Base-by-base conservation (phyloP, 2,888 invertebrate genomes). In the Boloria euphrosyne region DNA sequence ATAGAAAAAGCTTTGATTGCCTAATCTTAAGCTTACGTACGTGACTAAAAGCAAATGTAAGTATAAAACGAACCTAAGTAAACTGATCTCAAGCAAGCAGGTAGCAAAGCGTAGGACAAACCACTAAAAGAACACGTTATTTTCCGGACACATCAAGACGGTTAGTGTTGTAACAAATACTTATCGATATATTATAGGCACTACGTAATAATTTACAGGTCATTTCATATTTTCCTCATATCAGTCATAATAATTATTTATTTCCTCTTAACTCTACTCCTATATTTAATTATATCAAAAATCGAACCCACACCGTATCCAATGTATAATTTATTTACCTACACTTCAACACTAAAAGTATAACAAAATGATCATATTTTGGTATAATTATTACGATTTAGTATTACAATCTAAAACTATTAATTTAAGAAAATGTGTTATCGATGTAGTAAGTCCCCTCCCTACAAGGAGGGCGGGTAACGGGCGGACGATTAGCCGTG, bases 111-210 rank as follows among this genome's bases (percentile, higher is more conserved):
- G 82, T 81, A 83, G 80, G 84, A 86, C 85, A 83, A 85, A 87
- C 86, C 84, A 87, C 87, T 86, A 88, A 88, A 86, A 87, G 86
- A 87, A 87, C 86, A 87, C 85, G 85, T 86, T 86, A 88, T 84
- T 84, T 82, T 76, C 80, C 76, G 81, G 83, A 84, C 84, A 83
- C 83, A 81, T 85, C 82, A 83, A 80, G 83, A 82, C 80, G 75
- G 69, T 47, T 83, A 84, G 83, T 73, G 87, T 31, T 77, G 82
- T 38, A 70, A 59, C 13, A 7, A 27, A 27, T 17, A 67, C 63
- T 61, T 75, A 74, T 78, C 78, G 78, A 80, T 78, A 55, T 53
- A 18, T 50, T 50, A 17, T 4, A 16, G 14, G 14, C 13, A 47
- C 16, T 50, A 13, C 14, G 49, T 18, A 17, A 50, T 18, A 10